A percentile compares a stretch with the other conserved stretches of the same genome.
Evolutionary conservation across 1,140 invertebrate genomes (phyloP).

Genomic region (Drosophila nigrodunni): DNA sequence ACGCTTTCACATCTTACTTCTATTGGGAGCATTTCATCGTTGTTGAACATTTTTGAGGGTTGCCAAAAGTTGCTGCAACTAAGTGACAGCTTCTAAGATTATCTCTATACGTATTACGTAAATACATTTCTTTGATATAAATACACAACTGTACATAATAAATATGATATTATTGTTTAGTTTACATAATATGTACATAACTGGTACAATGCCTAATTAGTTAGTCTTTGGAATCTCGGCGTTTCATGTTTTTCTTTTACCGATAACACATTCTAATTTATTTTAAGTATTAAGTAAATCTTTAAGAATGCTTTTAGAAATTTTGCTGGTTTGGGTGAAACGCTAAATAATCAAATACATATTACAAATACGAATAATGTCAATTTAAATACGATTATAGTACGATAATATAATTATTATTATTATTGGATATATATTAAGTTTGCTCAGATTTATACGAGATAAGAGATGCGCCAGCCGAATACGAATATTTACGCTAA

Average conservation of each 20-base stretch:
- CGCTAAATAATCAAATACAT: constrained; percentile 69
- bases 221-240: constrained; percentile 20
- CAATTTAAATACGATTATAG: constrained; percentile 56
- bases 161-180: background rate
- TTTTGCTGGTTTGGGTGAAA: constrained; percentile 60
- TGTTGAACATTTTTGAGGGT: constrained; percentile 32
- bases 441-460: constrained; percentile 74
- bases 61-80: constrained; percentile 27
- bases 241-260: constrained; percentile 36
- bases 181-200: constrained; percentile 22
- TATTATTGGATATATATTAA: constrained; percentile 64
- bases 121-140: background rate
- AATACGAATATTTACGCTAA: constrained; percentile 60
- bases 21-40: constrained; percentile 39
- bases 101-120: constrained; percentile 11
- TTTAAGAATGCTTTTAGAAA: constrained; percentile 54
- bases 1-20: constrained; percentile 52
- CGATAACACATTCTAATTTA: constrained; percentile 14
- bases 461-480: constrained; percentile 73
- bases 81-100: constrained; percentile 33
- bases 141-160: constrained; percentile 10
- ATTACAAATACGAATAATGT: constrained; percentile 66
- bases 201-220: constrained; percentile 10
- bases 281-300: constrained; percentile 27
- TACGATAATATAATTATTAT: constrained; percentile 63